Percentiles rank a stretch among this genome's conserved stretches.
These are phyloP conservation scores for Epistrophella euchroma DNA, from an alignment of 2,888 invertebrate genomes.

Conservation along the genomic window DNA sequence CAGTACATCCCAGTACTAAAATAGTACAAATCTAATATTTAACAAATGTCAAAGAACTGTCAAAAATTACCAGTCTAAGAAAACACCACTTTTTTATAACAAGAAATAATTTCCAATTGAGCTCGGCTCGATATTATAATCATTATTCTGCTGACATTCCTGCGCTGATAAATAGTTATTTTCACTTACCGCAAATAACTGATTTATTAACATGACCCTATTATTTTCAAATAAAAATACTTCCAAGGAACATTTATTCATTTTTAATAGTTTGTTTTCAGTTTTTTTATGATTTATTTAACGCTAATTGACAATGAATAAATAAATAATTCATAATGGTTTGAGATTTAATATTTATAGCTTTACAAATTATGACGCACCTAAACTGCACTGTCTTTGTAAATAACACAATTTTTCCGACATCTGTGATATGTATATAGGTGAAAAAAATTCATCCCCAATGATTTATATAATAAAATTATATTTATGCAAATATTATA, in stretches of 20 bases:
- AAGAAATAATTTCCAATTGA: not conserved
- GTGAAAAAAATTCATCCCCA: not conserved
- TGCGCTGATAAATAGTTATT: not conserved
- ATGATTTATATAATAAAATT: not conserved
- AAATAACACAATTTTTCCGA: not conserved
- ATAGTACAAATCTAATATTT: no score
- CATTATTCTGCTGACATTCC: not conserved
- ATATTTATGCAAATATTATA: not conserved
- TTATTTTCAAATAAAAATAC: not conserved
- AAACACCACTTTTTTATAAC: not conserved
- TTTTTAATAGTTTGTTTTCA: constrained; percentile 10
- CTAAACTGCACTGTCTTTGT: constrained; percentile 1
- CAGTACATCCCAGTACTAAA: no score
- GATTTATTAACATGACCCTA: not conserved
- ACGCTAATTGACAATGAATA: constrained; percentile 18
- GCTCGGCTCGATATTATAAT: not conserved
- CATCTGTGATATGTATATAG: not conserved
- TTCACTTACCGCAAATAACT: not conserved
- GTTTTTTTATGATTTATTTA: constrained; percentile 1
- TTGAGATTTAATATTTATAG: not conserved
- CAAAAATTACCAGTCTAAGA: not conserved
- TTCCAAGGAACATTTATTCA: not conserved
- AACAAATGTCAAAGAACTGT: no score
- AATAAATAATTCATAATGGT: constrained; percentile 1
- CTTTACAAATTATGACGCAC: not conserved